These are phyloP conservation scores for Drosophila albomicans DNA, from an alignment of 1,140 invertebrate genomes.

Conservation along the genomic window DNA sequence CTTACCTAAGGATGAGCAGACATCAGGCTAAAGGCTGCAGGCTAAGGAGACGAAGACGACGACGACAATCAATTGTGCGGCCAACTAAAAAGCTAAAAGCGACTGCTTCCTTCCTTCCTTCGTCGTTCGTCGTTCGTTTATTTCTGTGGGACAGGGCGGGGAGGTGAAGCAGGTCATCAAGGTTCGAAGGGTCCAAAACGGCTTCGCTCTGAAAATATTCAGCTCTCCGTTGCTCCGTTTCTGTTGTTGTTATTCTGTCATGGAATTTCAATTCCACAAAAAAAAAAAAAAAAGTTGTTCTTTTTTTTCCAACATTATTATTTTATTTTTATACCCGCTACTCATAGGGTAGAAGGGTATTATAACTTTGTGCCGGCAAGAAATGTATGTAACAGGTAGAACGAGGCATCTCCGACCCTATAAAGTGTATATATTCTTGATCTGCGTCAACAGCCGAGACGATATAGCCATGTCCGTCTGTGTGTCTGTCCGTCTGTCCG, in stretches of 20 bases:
- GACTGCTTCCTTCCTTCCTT: conserved; percentile 42
- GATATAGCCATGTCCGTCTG: too few species aligned
- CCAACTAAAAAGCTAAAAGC: conserved; percentile 58
- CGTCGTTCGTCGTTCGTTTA: neutral
- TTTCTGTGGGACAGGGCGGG: too few species aligned
- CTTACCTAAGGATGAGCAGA: neutral
- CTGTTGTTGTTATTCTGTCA: conserved; percentile 21
- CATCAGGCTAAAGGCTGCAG: conserved; percentile 3
- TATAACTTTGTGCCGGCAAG: too few species aligned
- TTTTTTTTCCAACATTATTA: neutral
- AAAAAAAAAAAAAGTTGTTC: neutral
- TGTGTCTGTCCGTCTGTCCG: too few species aligned
- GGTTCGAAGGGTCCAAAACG: conserved; percentile 11
- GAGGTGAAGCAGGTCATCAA: conserved; percentile 13
- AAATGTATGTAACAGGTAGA: too few species aligned
- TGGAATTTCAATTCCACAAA: conserved; percentile 68
- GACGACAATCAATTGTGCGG: conserved; percentile 60
- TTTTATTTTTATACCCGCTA: neutral
- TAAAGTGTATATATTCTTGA: too few species aligned
- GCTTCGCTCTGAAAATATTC: conserved; percentile 15
- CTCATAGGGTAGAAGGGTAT: too few species aligned
- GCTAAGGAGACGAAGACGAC: conserved; percentile 13
- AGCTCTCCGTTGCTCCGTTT: neutral
- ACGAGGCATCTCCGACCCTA: too few species aligned
- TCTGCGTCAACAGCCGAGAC: too few species aligned